Conservation (phyloP, 2,888 invertebrate genomes). For the Nipponacmea schrenckii region DNA sequence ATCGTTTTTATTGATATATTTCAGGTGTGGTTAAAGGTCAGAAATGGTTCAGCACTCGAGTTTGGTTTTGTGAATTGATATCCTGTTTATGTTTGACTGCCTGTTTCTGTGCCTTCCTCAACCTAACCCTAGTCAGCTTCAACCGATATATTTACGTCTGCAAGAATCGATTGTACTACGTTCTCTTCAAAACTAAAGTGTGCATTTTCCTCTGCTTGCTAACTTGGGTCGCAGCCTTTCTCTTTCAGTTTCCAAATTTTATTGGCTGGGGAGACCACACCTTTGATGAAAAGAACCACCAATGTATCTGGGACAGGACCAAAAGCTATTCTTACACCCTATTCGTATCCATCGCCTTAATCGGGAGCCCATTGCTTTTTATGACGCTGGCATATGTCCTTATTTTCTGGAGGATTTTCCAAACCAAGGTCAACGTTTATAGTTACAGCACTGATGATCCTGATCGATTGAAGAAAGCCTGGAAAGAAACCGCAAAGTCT, state of each 20-base stretch:
- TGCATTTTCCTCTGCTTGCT: constrained; percentile 43
- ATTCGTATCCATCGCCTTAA: constrained; percentile 48
- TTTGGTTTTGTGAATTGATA: constrained; percentile 48
- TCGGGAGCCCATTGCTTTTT: constrained; percentile 45
- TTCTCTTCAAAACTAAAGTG: constrained; percentile 42
- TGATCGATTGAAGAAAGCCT: constrained; percentile 36
- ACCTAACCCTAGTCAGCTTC: constrained; percentile 50
- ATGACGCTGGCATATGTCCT: constrained; percentile 50
- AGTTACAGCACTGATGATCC: constrained; percentile 41
- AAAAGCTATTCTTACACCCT: constrained; percentile 56
- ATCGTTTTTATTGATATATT: constrained; percentile 7
- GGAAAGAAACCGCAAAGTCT: constrained; percentile 48
- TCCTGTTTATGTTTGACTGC: constrained; percentile 57
- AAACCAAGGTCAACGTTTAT: constrained; percentile 47
- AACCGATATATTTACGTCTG: constrained; percentile 54
- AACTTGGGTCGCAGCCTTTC: constrained; percentile 52
- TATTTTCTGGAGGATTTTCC: constrained; percentile 49
- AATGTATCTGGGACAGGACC: constrained; percentile 62
- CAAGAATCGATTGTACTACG: constrained; percentile 41
- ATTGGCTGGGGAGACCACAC: constrained; percentile 57
- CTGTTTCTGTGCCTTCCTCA: constrained; percentile 61
- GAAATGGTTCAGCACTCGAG: constrained; percentile 48
- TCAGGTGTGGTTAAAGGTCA: constrained; percentile 58
- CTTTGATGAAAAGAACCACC: constrained; percentile 57
- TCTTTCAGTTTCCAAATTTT: constrained; percentile 56